Percentiles rank a stretch among this genome's conserved stretches.
Conservation (phyloP, 2,113 vertebrate genomes). For the Hippotragus niger region DNA sequence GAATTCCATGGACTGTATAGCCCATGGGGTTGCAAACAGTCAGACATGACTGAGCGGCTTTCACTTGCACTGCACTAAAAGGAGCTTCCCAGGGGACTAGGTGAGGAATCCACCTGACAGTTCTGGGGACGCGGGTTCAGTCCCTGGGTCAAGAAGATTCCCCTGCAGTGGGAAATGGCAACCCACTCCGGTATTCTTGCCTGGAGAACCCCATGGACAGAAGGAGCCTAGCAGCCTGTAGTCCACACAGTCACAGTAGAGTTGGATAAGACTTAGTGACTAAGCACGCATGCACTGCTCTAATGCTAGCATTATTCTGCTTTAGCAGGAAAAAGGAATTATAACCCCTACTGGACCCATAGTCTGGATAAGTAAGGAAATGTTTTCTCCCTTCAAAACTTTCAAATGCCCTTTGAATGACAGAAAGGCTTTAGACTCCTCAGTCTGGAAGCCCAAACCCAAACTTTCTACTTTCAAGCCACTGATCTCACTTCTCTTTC, state of each 20-base stretch:
- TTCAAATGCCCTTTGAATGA: neutral
- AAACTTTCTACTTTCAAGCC: neutral
- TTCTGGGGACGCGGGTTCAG: neutral
- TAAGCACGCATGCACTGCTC: neutral
- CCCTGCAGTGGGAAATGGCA: neutral
- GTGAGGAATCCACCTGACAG: neutral
- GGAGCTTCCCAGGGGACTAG: neutral
- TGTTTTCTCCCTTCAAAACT: neutral
- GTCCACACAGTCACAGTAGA: neutral
- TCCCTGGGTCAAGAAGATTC: neutral
- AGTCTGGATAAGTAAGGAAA: neutral
- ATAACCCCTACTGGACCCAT: neutral
- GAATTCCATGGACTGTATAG: neutral
- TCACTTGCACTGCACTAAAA: neutral
- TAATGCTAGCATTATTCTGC: neutral
- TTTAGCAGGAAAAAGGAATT: neutral
- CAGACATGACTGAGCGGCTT: neutral
- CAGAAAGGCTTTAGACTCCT: neutral
- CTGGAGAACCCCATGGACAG: neutral
- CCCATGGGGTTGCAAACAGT: neutral
- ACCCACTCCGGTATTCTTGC: neutral
- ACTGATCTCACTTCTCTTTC: neutral
- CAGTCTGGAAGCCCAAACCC: neutral
- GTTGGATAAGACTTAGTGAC: neutral
- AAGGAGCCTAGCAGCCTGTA: neutral